These are phyloP conservation scores for Crepidodera aurea DNA, from an alignment of 2,888 invertebrate genomes.

Conservation along the genomic window DNA sequence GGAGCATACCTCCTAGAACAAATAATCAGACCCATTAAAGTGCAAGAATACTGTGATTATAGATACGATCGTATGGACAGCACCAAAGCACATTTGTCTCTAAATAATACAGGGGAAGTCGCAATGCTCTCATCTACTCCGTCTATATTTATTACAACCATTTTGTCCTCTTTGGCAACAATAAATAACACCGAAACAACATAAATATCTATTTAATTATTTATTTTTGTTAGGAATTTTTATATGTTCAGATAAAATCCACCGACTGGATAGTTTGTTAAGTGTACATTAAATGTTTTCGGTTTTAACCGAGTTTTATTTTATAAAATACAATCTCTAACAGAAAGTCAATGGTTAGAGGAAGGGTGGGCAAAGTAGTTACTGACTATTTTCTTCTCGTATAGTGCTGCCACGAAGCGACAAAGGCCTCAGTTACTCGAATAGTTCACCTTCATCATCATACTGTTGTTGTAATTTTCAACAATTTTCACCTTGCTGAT, in stretches of 20 bases:
- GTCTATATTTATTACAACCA: slow-evolving; percentile 34
- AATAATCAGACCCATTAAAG: slow-evolving; percentile 56
- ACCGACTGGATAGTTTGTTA: not conserved
- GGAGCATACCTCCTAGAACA: slow-evolving; percentile 78
- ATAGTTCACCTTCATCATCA: too few species aligned
- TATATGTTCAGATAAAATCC: not conserved
- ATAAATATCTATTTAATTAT: slow-evolving; percentile 26
- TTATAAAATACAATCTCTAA: too few species aligned
- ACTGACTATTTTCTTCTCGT: too few species aligned
- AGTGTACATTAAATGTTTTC: slow-evolving; percentile 21
- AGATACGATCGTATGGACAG: not conserved
- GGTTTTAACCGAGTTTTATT: not conserved
- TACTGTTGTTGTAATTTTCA: too few species aligned
- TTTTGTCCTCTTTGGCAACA: slow-evolving; percentile 36
- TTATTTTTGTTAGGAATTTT: slow-evolving; percentile 13
- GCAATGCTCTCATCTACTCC: slow-evolving; percentile 8
- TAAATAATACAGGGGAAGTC: not conserved
- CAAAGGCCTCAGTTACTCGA: too few species aligned
- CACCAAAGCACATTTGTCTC: slow-evolving; percentile 1
- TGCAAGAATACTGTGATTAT: slow-evolving; percentile 49
- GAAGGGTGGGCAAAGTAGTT: too few species aligned
- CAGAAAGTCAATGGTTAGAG: too few species aligned
- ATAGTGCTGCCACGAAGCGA: too few species aligned
- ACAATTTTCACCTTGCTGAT: too few species aligned
- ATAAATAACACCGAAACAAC: slow-evolving; percentile 36